phyloP scores from a whole-genome alignment of 1,140 invertebrate genomes.

The Drosophila kikkawai region DNA sequence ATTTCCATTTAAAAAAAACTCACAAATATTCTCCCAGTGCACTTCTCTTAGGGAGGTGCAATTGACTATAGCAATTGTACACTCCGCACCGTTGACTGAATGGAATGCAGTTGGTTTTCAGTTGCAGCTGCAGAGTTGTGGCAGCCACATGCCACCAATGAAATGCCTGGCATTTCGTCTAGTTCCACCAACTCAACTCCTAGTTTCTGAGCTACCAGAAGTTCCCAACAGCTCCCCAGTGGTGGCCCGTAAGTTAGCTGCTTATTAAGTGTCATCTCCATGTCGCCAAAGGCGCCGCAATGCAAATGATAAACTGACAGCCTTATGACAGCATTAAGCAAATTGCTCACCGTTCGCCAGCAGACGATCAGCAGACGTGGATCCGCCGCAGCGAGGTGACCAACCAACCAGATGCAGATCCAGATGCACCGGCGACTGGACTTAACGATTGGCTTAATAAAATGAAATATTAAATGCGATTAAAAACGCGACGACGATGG shows the following conservation, averaged over 20 bases:
- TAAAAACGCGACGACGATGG: conserved; percentile 65
- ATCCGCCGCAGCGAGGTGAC: conserved; percentile 16
- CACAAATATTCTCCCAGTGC: conserved; percentile 13
- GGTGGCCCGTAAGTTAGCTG: conserved; percentile 35
- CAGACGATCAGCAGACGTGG: conserved; percentile 69
- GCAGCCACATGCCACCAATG: conserved; percentile 66
- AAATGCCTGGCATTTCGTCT: conserved; percentile 59
- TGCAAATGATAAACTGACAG: conserved; percentile 82
- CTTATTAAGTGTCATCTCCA: conserved; percentile 75
- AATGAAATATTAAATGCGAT: conserved; percentile 84
- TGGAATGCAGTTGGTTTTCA: conserved; percentile 53
- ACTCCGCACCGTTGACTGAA: conserved; percentile 31
- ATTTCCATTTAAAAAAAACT: neutral
- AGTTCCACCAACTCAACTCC: conserved; percentile 16
- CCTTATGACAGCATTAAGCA: conserved; percentile 82
- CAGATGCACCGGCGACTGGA: conserved; percentile 30
- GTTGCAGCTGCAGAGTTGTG: conserved; percentile 50
- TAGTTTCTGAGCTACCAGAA: neutral
- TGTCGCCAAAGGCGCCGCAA: conserved; percentile 74
- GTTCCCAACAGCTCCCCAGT: neutral
- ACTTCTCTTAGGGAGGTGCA: conserved; percentile 57
- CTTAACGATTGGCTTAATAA: conserved; percentile 79
- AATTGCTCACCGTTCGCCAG: conserved; percentile 61
- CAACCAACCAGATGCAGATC: conserved; percentile 28
- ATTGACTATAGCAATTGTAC: conserved; percentile 63